Evolutionary conservation across 1,140 invertebrate species (phyloP), one percentile per base, ranked within the genome.

Genomic region (Drosophila biarmipes): DNA sequence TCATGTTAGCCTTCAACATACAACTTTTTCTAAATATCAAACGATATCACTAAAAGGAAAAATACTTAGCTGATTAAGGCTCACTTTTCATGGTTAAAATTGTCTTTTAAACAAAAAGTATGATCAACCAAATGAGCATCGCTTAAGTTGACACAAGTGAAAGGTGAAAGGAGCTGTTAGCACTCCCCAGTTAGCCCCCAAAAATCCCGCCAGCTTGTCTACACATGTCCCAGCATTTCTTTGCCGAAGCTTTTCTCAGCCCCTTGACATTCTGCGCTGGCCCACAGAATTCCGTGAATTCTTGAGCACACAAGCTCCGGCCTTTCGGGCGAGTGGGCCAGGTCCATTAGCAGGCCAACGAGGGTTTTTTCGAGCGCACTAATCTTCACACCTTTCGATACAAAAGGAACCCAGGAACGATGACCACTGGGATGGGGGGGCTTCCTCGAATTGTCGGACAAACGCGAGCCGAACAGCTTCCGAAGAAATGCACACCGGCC

Each of bases 301-400:
- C 74, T 75, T 64, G 46, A 27, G 40, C 68, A 73, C 57, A 73
- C 71, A 73, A 53, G 57, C 56, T 63, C 27, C 58, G 49, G 37
- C 24, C 48, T 51, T 29, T 12, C 24, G 21, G 29, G n/a, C 43
- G 19, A 49, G 59, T 67, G 63, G 63, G 63, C 63, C 63, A 67
- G 45, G 59, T 76, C 73, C 73, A 76, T 76, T 76, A 76, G 73
- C 73, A 55, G 55, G 29, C 38, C 40, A 35, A 27, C 59, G 27
- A 51, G 59, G 63, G 63, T 51, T 86, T 78, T 49, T 85, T 69
- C 52, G 64, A 63, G 68, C 73, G 77, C 78, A 90, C 74, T 81
- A 90, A 90, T 81, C 74, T 81, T 90, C 86, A 90, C 86, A 90
- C 86, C 86, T 90, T 74, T 62, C 63, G 62, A 45, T 63, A 72